Evolutionary conservation across 2,113 vertebrate species (phyloP).

Genomic region (Gallinago undulata): DNA sequence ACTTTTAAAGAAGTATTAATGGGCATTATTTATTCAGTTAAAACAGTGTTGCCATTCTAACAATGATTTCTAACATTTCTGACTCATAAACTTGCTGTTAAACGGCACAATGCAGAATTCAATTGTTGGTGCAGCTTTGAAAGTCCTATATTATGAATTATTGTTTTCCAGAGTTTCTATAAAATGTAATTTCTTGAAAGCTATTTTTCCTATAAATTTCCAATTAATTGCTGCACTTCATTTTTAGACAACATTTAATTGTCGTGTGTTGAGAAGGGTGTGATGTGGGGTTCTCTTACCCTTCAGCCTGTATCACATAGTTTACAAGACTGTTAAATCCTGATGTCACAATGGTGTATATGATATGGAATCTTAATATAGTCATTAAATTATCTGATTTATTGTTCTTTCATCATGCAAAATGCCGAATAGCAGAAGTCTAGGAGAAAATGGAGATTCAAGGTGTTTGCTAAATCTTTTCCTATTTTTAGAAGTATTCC

Average conservation of each 20-base stretch:
- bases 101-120: neutral
- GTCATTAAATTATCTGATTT: conserved; percentile 19
- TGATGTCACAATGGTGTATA: neutral
- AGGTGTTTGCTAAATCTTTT: conserved; percentile 56
- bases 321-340: neutral
- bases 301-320: neutral
- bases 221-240: neutral
- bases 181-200: neutral
- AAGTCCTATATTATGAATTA: neutral
- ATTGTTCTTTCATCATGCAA: conserved; percentile 50
- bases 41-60: neutral
- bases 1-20: neutral
- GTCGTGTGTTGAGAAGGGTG: neutral
- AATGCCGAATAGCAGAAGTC: conserved; percentile 49
- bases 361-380: neutral
- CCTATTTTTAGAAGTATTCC: conserved; percentile 2
- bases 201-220: neutral
- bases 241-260: neutral
- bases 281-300: neutral
- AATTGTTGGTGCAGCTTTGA: neutral
- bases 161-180: neutral
- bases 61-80: neutral
- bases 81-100: neutral
- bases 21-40: neutral
- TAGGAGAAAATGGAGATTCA: conserved; percentile 64